Conservation (phyloP, 2,888 invertebrate genomes). For the Tyria jacobaeae region DNA sequence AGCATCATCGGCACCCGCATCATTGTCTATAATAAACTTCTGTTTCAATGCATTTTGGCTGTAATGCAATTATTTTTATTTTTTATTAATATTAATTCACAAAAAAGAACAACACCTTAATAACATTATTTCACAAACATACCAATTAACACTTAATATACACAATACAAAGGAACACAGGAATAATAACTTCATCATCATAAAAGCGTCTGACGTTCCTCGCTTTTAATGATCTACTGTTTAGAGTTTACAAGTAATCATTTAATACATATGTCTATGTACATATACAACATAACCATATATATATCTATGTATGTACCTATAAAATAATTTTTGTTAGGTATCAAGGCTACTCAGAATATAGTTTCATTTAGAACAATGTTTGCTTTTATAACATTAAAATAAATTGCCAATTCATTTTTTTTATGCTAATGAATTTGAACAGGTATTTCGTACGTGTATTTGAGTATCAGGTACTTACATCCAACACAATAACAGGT, state of each 20-base stretch:
- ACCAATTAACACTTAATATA: background rate
- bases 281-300: too few species aligned
- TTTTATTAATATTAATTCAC: background rate
- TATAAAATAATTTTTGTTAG: too few species aligned
- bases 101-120: background rate
- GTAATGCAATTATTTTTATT: conserved; percentile 14
- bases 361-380: too few species aligned
- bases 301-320: too few species aligned
- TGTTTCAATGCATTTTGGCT: conserved; percentile 34
- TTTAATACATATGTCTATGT: too few species aligned
- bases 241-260: background rate
- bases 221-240: background rate
- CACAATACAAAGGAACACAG: background rate
- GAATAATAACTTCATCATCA: background rate
- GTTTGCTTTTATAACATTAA: too few species aligned
- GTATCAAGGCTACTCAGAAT: too few species aligned
- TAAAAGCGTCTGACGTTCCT: background rate
- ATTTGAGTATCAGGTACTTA: too few species aligned
- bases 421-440: too few species aligned
- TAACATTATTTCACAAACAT: background rate
- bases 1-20: conserved; percentile 73
- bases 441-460: too few species aligned
- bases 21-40: conserved; percentile 72
- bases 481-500: too few species aligned
- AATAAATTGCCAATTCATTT: too few species aligned